Conservation (phyloP, 2,113 vertebrate species). For the Festucalex cinctus region DNA sequence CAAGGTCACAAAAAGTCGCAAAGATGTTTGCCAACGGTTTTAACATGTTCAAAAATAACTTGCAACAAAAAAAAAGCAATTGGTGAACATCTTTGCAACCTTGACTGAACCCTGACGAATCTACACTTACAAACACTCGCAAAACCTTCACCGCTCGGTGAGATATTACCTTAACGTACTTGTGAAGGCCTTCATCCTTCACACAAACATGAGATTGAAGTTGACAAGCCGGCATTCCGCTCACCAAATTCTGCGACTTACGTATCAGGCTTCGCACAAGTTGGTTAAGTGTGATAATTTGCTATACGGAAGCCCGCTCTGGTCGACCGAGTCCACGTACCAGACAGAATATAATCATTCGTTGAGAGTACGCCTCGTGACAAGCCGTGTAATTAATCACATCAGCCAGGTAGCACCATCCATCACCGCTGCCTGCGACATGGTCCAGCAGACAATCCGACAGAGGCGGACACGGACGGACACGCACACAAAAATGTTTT, state of each 20-base stretch:
- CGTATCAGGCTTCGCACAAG: background rate
- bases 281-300: background rate
- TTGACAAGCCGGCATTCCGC: background rate
- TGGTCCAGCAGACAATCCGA: constrained; percentile 16
- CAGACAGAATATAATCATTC: constrained; percentile 29
- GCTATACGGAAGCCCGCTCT: background rate
- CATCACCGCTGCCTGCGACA: constrained; percentile 46
- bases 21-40: too few relatives aligned
- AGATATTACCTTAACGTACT: too few relatives aligned
- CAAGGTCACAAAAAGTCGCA: too few relatives aligned
- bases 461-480: constrained; percentile 5
- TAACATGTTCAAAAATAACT: too few relatives aligned
- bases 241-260: background rate
- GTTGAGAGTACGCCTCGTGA: constrained; percentile 27
- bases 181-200: too few relatives aligned
- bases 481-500: background rate
- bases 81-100: too few relatives aligned
- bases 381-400: constrained; percentile 62
- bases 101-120: too few relatives aligned
- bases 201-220: background rate
- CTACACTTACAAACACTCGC: too few relatives aligned
- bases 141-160: too few relatives aligned
- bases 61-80: too few relatives aligned
- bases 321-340: background rate
- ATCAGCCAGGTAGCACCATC: constrained; percentile 44